Evolutionary conservation across 2,888 invertebrate genomes (phyloP).

Genomic region (Rosalia funebris): DNA sequence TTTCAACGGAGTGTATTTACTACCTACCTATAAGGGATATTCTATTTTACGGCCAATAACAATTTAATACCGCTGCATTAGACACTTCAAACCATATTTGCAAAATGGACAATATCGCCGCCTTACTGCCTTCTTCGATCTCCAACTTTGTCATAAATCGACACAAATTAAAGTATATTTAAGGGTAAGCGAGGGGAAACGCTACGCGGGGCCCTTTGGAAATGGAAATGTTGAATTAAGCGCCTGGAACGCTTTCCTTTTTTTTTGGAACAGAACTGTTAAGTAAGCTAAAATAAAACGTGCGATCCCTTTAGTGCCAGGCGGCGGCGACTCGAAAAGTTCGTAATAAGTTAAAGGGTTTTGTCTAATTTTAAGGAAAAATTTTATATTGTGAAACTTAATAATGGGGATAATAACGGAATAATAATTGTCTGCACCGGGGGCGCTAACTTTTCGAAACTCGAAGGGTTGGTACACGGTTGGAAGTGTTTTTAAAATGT

Average conservation of each 20-base stretch:
- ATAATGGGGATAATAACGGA: background rate
- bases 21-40: slow-evolving; percentile 14
- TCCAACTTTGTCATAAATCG: background rate
- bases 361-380: background rate
- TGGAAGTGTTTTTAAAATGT: no score
- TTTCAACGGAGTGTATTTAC: slow-evolving; percentile 18
- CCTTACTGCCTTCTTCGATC: background rate
- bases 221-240: background rate
- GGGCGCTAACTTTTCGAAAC: background rate
- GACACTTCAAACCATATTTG: slow-evolving; percentile 12
- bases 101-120: slow-evolving; percentile 18
- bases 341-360: slow-evolving; percentile 1
- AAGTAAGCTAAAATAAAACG: background rate
- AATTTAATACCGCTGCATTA: slow-evolving; percentile 12
- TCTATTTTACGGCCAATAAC: slow-evolving; percentile 16
- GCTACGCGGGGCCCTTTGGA: background rate
- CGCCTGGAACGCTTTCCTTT: background rate
- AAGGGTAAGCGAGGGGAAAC: background rate
- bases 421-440: slow-evolving; percentile 1
- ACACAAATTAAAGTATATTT: background rate
- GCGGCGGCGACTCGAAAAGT: background rate
- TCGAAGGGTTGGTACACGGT: background rate
- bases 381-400: background rate
- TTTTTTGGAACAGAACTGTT: background rate
- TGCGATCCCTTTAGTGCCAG: background rate